Percentiles rank a stretch among this genome's conserved stretches.
phyloP scores from a whole-genome alignment of 2,113 vertebrate species.

The Maccullochella peelii region DNA sequence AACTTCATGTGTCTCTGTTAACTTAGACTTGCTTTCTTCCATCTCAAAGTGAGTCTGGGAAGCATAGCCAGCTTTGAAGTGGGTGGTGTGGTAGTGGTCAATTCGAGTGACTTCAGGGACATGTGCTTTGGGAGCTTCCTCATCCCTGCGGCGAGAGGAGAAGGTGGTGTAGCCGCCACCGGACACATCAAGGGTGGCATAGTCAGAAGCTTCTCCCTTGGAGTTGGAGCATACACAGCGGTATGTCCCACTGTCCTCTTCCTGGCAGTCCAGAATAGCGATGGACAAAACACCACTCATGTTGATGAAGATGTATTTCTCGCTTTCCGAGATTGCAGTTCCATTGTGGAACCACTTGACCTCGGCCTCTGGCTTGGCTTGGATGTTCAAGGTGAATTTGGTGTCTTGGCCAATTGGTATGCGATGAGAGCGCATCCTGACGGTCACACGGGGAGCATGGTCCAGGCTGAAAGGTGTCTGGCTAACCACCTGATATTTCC shows the following conservation, averaged over 20 bases:
- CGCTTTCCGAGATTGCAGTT: slow-evolving; percentile 88
- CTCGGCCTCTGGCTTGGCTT: slow-evolving; percentile 93
- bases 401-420: slow-evolving; percentile 93
- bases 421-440: slow-evolving; percentile 97
- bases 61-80: slow-evolving; percentile 91
- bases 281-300: slow-evolving; percentile 94
- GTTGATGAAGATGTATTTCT: slow-evolving; percentile 91
- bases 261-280: slow-evolving; percentile 91
- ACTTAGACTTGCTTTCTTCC: slow-evolving; percentile 89
- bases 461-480: slow-evolving; percentile 97
- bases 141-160: slow-evolving; percentile 91
- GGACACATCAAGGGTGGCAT: slow-evolving; percentile 94
- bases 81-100: slow-evolving; percentile 91
- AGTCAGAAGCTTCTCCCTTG: slow-evolving; percentile 97
- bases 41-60: slow-evolving; percentile 88
- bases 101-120: slow-evolving; percentile 92
- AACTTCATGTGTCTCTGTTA: slow-evolving; percentile 88
- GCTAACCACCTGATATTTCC: slow-evolving; percentile 93
- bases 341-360: slow-evolving; percentile 96
- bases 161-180: slow-evolving; percentile 92
- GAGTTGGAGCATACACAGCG: slow-evolving; percentile 93
- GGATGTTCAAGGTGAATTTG: slow-evolving; percentile 95
- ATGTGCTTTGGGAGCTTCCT: slow-evolving; percentile 86
- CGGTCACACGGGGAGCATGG: slow-evolving; percentile 92
- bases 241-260: slow-evolving; percentile 95